Evolutionary conservation across 2,797 vertebrate species (phyloP), one percentile per base, ranked within the genome.

Genomic region (Poecilia picta): DNA sequence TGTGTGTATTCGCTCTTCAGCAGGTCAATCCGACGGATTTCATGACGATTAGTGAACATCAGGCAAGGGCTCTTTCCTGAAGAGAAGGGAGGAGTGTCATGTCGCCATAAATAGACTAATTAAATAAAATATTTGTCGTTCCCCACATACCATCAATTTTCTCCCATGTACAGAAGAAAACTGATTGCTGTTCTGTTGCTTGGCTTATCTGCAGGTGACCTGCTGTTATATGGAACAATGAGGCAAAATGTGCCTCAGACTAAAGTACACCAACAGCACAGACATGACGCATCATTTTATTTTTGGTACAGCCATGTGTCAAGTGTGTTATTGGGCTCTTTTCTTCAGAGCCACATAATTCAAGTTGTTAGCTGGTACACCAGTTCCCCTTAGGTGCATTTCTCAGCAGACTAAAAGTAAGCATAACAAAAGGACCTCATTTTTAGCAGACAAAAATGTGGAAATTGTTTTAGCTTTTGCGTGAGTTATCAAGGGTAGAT

Each of bases 11-110:
- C 97, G 47, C 96, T 97, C 93, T 96, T 98, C 83, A 97, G 96
- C 91, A 98, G 93, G 92, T 98, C 97, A 72, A 99, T 98, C 85
- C 96, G 97, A 0, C 97, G 97, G 78, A 99, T 98, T 92, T 99
- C 98, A 0, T 99, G 98, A 1, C 98, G 97, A 90, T 99, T 99
- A 78, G 98, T 99, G 92, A 99, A 99, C 93, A 99, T 97, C 73
- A 99, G 95, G 86, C 97, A 98, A 0, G 98, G 98, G 84, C 97
- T 99, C 89, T 96, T 97, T 83, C 98, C 98, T 96, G 81, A 70
- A 80, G 46, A 79, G n/a, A 11, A 28, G 49, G 5, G 36, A 78
- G 64, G 33, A 78, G 59, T 71, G 70, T 77, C 2, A 18, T 28
- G 41, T 57, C 20, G 80, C 68, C 23, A 25, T 28, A 20, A 33